Conservation (phyloP, 2,888 invertebrate genomes). For the Drosophila heteroneura region DNA sequence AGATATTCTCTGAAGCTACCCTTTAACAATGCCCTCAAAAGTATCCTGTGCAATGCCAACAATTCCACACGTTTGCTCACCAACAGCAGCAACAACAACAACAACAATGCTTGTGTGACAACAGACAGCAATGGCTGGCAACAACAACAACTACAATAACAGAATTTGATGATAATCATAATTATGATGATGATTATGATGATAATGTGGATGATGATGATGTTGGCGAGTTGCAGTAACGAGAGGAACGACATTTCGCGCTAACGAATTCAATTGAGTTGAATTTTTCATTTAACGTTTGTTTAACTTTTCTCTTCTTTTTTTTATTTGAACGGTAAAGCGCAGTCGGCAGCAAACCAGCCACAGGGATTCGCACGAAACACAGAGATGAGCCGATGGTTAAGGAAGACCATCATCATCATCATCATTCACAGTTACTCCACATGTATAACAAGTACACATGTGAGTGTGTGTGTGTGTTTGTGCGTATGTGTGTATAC, state of each 20-base stretch:
- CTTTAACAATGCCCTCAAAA: conserved; percentile 27
- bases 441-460: conserved; percentile 15
- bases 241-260: conserved; percentile 81
- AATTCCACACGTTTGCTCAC: conserved; percentile 31
- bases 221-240: conserved; percentile 47
- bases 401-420: conserved; percentile 27
- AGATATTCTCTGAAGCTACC: conserved; percentile 1
- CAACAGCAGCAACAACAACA: conserved; percentile 1
- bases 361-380: conserved; percentile 54
- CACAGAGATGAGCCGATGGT: conserved; percentile 30
- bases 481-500: not conserved
- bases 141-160: conserved; percentile 11
- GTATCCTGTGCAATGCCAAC: conserved; percentile 38
- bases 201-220: conserved; percentile 5
- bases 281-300: conserved; percentile 83
- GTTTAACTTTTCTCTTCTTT: conserved; percentile 62
- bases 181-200: conserved; percentile 13
- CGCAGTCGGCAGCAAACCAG: conserved; percentile 25
- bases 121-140: conserved; percentile 4
- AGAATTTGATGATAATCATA: conserved; percentile 15
- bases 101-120: conserved; percentile 4
- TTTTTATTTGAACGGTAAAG: conserved; percentile 22
- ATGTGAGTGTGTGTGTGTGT: not conserved
- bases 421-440: conserved; percentile 22
- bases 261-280: conserved; percentile 84